Evolutionary conservation across 2,113 vertebrate genomes (phyloP), one percentile per base, ranked within the genome.

Genomic region (Sinocyclocheilus anshuiensis): DNA sequence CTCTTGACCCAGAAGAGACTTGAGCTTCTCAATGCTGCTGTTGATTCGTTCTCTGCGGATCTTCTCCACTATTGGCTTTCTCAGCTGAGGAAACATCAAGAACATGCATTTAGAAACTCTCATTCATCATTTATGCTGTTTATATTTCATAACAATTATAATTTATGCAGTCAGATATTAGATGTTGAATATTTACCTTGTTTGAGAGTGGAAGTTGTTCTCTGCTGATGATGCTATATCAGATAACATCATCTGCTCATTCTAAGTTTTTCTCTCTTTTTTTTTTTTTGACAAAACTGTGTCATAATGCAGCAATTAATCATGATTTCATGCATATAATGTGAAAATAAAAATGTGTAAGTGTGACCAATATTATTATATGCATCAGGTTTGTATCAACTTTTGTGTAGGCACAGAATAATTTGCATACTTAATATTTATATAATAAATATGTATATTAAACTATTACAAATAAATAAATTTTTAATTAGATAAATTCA

Each of bases 1-100:
- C 18, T 57, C 18, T 57, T 8, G 55, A 57, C 55, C 18, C 18
- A 57, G 55, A 57, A 57, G 55, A 57, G 55, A 20, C 55, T 57
- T 57, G 55, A 57, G 55, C 55, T 57, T 57, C 55, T 57, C 55
- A 8, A 57, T 57, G 55, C 55, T 57, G 55, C 55, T 57, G 18
- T 20, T 57, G 55, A 22, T 57, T 57, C 55, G 55, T 57, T 57
- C 55, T 20, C 55, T 20, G 55, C 55, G 55, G 55, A 57, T 57
- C 18, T 57, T 57, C 55, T 57, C 55, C 55, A 57, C 55, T 57
- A 20, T 22, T 20, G 94, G 94, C 22, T 94, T 95, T 89, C 94
- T 95, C 81, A 93, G 86, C 94, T 95, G 88, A 69, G 89, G 84
- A 87, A 59, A 87, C n/a, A 89, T 80, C 6, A 89, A 42, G 72